These are phyloP conservation scores for Melanotaenia pygmaea DNA, from an alignment of 2,797 vertebrate species.

Conservation along the genomic window DNA sequence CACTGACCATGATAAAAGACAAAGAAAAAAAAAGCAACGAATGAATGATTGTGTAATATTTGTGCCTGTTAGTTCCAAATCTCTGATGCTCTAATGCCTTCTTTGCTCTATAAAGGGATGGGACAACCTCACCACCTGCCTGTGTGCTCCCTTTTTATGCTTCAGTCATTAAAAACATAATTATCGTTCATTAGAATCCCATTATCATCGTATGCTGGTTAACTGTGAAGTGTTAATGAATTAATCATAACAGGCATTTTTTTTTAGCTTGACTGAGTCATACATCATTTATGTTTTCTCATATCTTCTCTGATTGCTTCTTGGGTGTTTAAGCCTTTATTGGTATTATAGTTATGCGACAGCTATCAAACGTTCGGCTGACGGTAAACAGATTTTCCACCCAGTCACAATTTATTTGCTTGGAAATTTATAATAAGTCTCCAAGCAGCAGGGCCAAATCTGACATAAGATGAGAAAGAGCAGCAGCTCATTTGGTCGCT, in stretches of 20 bases:
- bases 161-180: slow-evolving; percentile 40
- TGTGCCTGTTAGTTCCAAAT: neutral
- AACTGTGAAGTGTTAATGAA: slow-evolving; percentile 24
- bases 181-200: slow-evolving; percentile 41
- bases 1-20: neutral
- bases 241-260: neutral
- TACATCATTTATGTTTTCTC: neutral
- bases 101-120: slow-evolving; percentile 6
- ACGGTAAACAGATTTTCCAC: neutral
- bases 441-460: slow-evolving; percentile 8
- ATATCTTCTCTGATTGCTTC: slow-evolving; percentile 1
- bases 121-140: slow-evolving; percentile 46
- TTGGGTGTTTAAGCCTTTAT: neutral
- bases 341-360: neutral
- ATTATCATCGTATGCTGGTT: slow-evolving; percentile 18
- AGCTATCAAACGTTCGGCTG: neutral
- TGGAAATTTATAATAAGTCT: slow-evolving; percentile 19
- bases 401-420: slow-evolving; percentile 7
- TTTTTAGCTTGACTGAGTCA: neutral
- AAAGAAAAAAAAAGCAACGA: neutral
- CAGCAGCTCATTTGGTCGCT: slow-evolving; percentile 18
- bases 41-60: slow-evolving; percentile 4
- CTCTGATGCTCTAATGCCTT: slow-evolving; percentile 9
- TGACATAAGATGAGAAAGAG: slow-evolving; percentile 23
- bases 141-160: slow-evolving; percentile 3